These are phyloP conservation scores for Hirundo rustica DNA, from an alignment of 2,797 vertebrate genomes.

Conservation along the genomic window DNA sequence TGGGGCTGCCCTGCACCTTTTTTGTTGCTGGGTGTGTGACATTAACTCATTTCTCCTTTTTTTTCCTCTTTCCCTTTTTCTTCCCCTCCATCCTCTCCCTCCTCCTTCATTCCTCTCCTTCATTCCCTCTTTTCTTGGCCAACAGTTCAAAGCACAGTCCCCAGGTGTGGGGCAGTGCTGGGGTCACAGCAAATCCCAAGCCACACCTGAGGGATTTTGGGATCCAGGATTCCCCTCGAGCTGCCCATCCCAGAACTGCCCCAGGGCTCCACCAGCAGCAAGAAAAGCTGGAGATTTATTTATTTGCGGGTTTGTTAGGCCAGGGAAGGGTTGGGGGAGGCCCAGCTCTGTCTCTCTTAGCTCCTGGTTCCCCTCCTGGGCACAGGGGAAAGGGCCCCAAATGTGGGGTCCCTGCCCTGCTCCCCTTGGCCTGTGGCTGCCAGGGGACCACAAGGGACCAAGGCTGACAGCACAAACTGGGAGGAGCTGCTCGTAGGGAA, in stretches of 20 bases:
- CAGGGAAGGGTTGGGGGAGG: neutral
- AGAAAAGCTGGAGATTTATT: neutral
- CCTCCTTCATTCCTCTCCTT: neutral
- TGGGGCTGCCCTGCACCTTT: neutral
- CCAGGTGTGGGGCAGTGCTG: neutral
- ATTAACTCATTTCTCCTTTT: neutral
- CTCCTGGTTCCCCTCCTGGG: neutral
- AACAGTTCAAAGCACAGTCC: neutral
- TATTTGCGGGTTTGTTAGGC: neutral
- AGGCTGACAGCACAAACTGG: neutral
- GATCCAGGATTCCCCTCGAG: neutral
- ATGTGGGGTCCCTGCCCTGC: neutral
- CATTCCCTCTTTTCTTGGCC: neutral
- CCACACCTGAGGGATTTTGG: neutral
- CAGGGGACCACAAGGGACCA: neutral
- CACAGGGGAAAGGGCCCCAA: neutral
- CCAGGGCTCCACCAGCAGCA: fast-evolving
- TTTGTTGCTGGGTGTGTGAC: neutral
- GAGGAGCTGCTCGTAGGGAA: fast-evolving
- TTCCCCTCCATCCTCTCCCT: neutral
- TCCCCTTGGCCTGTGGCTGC: neutral
- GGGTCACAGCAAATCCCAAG: neutral
- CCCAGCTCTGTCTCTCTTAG: neutral
- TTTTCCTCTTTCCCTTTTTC: neutral
- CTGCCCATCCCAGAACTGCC: neutral